Percentiles rank a stretch among this genome's conserved stretches.
Conservation (phyloP, 2,113 vertebrate species). For the Scomber japonicus region DNA sequence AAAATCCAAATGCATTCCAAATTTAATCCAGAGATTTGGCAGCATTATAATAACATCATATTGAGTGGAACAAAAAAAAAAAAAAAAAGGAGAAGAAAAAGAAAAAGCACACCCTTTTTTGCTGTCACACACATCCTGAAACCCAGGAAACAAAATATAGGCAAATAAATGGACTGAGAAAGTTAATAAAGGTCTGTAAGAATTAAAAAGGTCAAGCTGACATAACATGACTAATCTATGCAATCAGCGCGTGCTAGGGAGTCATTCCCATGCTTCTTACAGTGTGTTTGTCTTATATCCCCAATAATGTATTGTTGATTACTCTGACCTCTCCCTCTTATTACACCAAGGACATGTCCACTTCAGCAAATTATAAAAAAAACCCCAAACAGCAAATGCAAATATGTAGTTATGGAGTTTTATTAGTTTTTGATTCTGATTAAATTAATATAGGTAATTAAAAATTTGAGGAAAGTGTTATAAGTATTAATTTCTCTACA, state of each 20-base stretch:
- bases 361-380: neutral
- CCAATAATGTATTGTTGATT: neutral
- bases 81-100: conserved; percentile 8
- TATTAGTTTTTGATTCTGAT: too few relatives aligned
- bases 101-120: conserved; percentile 23
- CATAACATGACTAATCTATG: neutral
- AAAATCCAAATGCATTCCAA: conserved; percentile 60
- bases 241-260: too few relatives aligned
- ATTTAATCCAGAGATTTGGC: conserved; percentile 72
- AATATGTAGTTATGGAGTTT: too few relatives aligned
- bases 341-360: neutral
- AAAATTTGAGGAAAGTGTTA: too few relatives aligned
- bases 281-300: neutral
- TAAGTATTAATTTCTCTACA: too few relatives aligned
- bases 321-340: neutral
- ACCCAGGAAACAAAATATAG: conserved; percentile 78
- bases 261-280: neutral
- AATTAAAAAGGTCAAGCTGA: conserved; percentile 19
- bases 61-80: conserved; percentile 22
- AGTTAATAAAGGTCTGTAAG: conserved; percentile 39
- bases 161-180: conserved; percentile 59
- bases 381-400: too few relatives aligned
- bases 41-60: conserved; percentile 59
- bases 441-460: too few relatives aligned
- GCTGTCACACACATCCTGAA: conserved; percentile 58